Base-by-base conservation (phyloP, 2,888 invertebrate species). In the Temnothorax ravouxi region DNA sequence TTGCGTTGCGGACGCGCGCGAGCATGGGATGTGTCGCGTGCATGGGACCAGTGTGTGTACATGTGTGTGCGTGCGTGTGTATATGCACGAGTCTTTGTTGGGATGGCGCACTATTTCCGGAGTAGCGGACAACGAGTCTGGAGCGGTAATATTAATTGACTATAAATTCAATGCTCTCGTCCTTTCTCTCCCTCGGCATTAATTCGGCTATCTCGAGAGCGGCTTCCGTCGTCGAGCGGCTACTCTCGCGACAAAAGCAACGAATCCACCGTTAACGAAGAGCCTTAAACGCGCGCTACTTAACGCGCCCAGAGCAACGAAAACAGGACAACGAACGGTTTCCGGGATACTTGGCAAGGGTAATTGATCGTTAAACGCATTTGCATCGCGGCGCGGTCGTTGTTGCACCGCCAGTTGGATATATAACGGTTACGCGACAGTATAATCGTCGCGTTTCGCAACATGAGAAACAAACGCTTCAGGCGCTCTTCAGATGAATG, bases 91-190 rank as follows among this genome's bases (percentile, higher is more conserved):
- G 15, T 29, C 18, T 74, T 34, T 21, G 47, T 50, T 38, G 21
- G 72, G 44, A 25, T 67, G 59, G 84, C 52, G 77, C 82, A 83
- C 85, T 83, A 85, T 85, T 85, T 79, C 74, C 82, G 83, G 82
- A 52, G 59, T 50, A 29, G 47, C 72, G 80, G 79, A 84, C 84
- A 86, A 84, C 82, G 82, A 83, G 86, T 87, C 87, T 86, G 86
- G 87, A 84, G 86, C 87, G 91, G 91, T 90, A 92, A 54, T 91
- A 92, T 93, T 93, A 93, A 93, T 93, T 91, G 93, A 87, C 92
- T 91, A 91, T 93, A 93, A 93, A 93, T 94, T 92, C 88, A 76
- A 84, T 80, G 88, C 38, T 21, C 38, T 66, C 38, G 3, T 21
- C 29, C 25, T 34, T 15, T 34, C 62, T 15, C 38, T 44, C n/a